Evolutionary conservation across 2,113 vertebrate species (phyloP), one percentile per base, ranked within the genome.

Genomic region (Excalfactoria chinensis): DNA sequence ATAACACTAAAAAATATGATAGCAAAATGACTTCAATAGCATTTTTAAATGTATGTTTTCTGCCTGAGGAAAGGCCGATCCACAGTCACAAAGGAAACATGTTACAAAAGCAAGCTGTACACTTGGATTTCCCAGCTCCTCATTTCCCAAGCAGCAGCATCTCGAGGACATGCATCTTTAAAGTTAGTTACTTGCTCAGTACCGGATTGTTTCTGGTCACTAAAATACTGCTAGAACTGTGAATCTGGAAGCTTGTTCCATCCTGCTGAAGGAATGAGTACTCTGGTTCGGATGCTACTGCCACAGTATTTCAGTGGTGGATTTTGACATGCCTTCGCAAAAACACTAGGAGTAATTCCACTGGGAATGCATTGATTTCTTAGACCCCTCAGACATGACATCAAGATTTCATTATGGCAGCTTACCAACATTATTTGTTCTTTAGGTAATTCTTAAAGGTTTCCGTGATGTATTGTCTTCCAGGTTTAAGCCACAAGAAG

Each of bases 401-500:
- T 56, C 67, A 72, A 91, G 78, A 71, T 91, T 94, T 88, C 83
- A 72, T 86, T 67, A 71, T 60, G 75, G 78, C 6, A 1, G 49
- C 46, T 94, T 71, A 60, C 53, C 77, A 89, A 66, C 67, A 53
- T 49, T 86, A 13, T 85, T 93, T 73, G 84, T 83, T 77, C 84
- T 88, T 84, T 51, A 93, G 89, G 67, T 86, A 91, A 75, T 75
- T 89, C 87, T 72, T 67, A 15, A 48, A 89, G 92, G 78, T 91
- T 93, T 89, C 91, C 64, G 0, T 91, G 94, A 89, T 89, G 51
- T 88, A 48, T 86, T 96, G 87, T 60, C 72, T 88, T 77, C 87
- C 84, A 80, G 68, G 34, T 73, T 86, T 89, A 89, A 95, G 93
- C 84, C 71, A 60, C 89, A 71, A 93, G 91, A 77, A 94, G 72